phyloP scores from a whole-genome alignment of 2,113 vertebrate genomes.

The Hypocryptadius cinnamomeus region DNA sequence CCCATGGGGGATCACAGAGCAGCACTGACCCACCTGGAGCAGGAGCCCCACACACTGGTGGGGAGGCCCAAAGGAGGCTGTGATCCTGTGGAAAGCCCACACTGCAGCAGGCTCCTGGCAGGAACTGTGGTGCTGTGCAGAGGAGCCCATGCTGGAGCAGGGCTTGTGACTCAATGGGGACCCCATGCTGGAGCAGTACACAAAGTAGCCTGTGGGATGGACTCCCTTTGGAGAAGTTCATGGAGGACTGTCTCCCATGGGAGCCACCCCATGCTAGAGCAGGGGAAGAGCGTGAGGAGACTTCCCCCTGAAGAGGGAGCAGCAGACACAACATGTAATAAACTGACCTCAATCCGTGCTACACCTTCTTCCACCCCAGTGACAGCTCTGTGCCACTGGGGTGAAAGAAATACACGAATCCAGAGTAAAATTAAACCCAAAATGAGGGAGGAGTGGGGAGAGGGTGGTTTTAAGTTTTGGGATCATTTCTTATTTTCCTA shows the following conservation, averaged over 20 bases:
- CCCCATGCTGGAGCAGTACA: neutral
- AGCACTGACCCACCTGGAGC: neutral
- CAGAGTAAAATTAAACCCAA: neutral
- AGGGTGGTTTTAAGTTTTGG: neutral
- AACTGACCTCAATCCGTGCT: neutral
- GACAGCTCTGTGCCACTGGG: too few species aligned
- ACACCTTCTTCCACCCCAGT: too few species aligned
- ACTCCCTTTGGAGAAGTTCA: neutral
- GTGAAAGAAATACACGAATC: neutral
- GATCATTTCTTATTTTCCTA: neutral
- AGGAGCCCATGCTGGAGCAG: neutral
- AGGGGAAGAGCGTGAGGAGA: neutral
- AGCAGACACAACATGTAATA: neutral
- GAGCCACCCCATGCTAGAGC: neutral
- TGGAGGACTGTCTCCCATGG: neutral
- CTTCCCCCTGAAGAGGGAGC: neutral
- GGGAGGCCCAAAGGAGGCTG: neutral
- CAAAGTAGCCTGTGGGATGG: neutral
- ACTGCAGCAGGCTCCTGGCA: neutral
- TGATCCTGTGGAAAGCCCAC: neutral
- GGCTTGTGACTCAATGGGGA: neutral
- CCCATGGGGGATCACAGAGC: fast-evolving
- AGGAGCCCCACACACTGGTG: neutral
- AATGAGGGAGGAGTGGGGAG: neutral
- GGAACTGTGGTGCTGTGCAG: neutral